Base-by-base conservation (phyloP, 1,140 invertebrate species). In the Pachyrhynchus sulphureomaculatus region DNA sequence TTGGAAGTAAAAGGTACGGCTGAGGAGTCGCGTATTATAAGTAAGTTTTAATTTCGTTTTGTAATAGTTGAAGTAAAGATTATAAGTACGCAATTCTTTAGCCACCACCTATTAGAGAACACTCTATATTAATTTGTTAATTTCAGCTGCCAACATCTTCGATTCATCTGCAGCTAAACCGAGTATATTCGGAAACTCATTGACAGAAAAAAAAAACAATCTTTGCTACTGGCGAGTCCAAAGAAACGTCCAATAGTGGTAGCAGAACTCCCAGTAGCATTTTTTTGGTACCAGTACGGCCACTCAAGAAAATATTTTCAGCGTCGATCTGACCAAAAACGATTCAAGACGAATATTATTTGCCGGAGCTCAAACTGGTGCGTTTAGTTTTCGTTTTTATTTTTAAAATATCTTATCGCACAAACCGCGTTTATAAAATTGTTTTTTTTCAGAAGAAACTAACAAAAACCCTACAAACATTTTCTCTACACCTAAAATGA, bases 111-210 rank as follows among this genome's bases (percentile, higher is more conserved):
- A n/a, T n/a, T n/a, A n/a, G n/a, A n/a, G n/a, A n/a, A n/a, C n/a
- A n/a, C n/a, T n/a, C n/a, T n/a, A n/a, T n/a, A n/a, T n/a, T n/a
- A n/a, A n/a, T n/a, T n/a, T n/a, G n/a, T 26, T 26, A 26, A 26
- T 29, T 29, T 29, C 12, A 29, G 26, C 26, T 29, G 26, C 26
- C 8, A 29, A 18, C n/a, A 41, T 21, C 1, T 20, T 17, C 12
- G 15, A 26, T 20, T 8, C 48, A 0, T 12, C 6, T 5, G 18
- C 6, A 4, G 18, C 5, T 41, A 53, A 26, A 20, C 13, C 48
- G 20, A 53, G 29, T 49, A 53, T 49, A 24, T 59, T 59, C 17
- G 56, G 45, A 24, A 59, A 39, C 26, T 12, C 29, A n/a, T 34
- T 12, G 17, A 26, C 41, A 33, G 34, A 26, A 47, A 36, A 42